phyloP scores from a whole-genome alignment of 2,888 invertebrate species.

The Papilio protenor region DNA sequence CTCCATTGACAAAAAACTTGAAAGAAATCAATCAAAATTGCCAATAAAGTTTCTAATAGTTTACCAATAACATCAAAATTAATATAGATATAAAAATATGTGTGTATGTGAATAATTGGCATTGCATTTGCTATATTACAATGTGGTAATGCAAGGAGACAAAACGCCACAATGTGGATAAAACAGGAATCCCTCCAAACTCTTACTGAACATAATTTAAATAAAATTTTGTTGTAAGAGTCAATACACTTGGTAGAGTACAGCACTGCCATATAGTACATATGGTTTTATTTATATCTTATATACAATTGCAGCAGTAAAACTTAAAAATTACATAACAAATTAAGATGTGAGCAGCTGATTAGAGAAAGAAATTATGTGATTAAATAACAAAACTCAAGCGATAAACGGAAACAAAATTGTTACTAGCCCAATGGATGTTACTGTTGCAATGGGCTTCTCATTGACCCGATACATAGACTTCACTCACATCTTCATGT shows the following conservation, averaged over 20 bases:
- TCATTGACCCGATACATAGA: constrained; percentile 36
- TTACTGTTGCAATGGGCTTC: constrained; percentile 54
- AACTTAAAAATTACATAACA: constrained; percentile 83
- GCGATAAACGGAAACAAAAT: constrained; percentile 78
- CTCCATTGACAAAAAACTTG: neutral
- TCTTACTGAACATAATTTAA: constrained; percentile 37
- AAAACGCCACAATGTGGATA: neutral
- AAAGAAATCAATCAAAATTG: neutral
- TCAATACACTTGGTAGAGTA: constrained; percentile 17
- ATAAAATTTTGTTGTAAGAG: constrained; percentile 42
- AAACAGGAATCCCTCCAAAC: constrained; percentile 3
- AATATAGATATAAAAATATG: neutral
- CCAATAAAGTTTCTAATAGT: neutral
- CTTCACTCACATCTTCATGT: neutral
- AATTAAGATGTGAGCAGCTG: constrained; percentile 77
- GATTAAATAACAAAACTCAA: constrained; percentile 78
- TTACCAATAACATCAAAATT: neutral
- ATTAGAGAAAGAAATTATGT: constrained; percentile 70
- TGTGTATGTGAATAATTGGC: neutral
- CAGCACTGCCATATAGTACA: constrained; percentile 20
- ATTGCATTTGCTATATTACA: neutral
- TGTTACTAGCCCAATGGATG: constrained; percentile 59
- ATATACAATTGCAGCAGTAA: constrained; percentile 76
- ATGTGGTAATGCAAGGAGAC: neutral
- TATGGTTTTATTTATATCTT: constrained; percentile 55